A percentile compares a stretch with the other conserved stretches of the same genome.
Conservation (phyloP, 1,140 invertebrate genomes). For the Phymastichus coffea region DNA sequence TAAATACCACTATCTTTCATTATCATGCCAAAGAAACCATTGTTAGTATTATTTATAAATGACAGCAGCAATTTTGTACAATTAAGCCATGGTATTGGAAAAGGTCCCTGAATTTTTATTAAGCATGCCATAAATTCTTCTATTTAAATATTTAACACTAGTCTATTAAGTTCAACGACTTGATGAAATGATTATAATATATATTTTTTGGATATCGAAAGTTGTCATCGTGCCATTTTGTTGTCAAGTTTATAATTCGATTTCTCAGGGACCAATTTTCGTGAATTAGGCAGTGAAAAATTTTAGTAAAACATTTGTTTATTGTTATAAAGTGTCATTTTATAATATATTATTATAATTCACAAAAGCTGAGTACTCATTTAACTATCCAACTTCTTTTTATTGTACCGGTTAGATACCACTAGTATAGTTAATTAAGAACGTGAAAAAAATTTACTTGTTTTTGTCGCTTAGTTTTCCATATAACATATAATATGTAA, state of each 20-base stretch:
- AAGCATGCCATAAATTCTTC: slow-evolving; percentile 21
- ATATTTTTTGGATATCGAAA: slow-evolving; percentile 16
- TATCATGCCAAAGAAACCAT: slow-evolving; percentile 32
- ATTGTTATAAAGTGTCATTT: slow-evolving; percentile 30
- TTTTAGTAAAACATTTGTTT: slow-evolving; percentile 18
- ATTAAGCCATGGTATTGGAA: slow-evolving; percentile 24
- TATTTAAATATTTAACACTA: slow-evolving; percentile 7
- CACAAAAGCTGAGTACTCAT: slow-evolving; percentile 4
- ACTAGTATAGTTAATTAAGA: background rate
- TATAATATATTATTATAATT: slow-evolving; percentile 25
- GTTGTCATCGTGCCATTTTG: slow-evolving; percentile 27
- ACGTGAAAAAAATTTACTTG: background rate
- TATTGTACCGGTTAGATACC: no score
- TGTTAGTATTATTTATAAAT: slow-evolving; percentile 29
- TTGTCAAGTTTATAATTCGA: slow-evolving; percentile 14
- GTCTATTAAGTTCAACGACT: background rate
- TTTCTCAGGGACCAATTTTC: slow-evolving; percentile 22
- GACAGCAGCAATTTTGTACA: slow-evolving; percentile 20
- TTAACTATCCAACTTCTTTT: background rate
- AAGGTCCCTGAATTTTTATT: slow-evolving; percentile 12
- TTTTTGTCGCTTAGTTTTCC: background rate
- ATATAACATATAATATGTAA: background rate
- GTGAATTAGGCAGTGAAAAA: slow-evolving; percentile 4
- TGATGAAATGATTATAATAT: no score
- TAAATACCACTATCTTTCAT: slow-evolving; percentile 29